Conservation (phyloP, 2,888 invertebrate species). For the Muscina levida region DNA sequence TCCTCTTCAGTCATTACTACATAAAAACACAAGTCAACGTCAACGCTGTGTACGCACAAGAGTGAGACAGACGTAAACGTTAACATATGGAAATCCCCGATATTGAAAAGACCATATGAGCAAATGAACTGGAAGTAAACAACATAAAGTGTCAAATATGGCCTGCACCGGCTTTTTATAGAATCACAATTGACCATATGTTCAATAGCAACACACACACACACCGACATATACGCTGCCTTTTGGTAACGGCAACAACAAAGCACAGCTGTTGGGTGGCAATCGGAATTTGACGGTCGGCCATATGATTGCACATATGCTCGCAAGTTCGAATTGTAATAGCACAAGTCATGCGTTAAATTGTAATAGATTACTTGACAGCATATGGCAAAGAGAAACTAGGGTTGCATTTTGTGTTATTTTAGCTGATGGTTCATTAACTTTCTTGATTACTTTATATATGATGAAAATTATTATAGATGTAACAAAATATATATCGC, state of each 20-base stretch:
- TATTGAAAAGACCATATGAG: constrained; percentile 25
- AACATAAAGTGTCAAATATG: no score
- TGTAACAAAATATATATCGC: no score
- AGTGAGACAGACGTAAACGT: not conserved
- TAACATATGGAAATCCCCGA: not conserved
- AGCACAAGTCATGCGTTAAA: not conserved
- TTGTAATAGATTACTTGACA: no score
- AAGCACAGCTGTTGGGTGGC: constrained; percentile 39
- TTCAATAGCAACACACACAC: no score
- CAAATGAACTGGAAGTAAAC: no score
- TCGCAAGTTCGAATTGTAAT: constrained; percentile 37
- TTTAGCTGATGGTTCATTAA: no score
- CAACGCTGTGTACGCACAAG: not conserved
- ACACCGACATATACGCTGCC: no score
- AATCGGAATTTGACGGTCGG: constrained; percentile 6
- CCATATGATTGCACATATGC: constrained; percentile 57
- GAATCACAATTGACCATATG: no score
- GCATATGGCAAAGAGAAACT: no score
- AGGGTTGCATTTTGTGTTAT: no score
- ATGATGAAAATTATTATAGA: no score
- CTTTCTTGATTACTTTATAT: no score
- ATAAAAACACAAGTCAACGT: not conserved
- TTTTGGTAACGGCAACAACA: constrained; percentile 13
- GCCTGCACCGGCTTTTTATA: constrained; percentile 36
- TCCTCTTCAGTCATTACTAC: constrained; percentile 4